These are phyloP conservation scores for Alethe diademata DNA, from an alignment of 2,113 vertebrate genomes.

Conservation along the genomic window DNA sequence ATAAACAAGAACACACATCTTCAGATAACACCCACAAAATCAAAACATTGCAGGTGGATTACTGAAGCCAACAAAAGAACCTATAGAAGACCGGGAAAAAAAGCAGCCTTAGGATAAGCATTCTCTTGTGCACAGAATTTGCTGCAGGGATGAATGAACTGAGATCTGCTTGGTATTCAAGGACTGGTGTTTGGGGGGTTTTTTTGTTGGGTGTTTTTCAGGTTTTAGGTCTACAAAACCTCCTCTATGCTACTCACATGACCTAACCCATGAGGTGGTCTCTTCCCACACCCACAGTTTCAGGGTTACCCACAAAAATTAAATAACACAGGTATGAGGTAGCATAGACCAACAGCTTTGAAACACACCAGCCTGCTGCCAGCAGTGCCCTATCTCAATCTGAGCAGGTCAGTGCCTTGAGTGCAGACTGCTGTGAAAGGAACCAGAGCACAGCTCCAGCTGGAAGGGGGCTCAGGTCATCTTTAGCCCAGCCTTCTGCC, in stretches of 20 bases:
- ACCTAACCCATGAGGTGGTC: background rate
- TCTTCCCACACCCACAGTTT: background rate
- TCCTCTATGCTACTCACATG: background rate
- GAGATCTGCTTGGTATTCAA: background rate
- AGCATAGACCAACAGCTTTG: background rate
- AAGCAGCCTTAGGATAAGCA: background rate
- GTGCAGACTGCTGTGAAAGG: background rate
- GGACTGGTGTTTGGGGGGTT: rapidly evolving
- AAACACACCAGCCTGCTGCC: background rate
- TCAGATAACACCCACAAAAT: background rate
- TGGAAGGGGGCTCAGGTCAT: background rate
- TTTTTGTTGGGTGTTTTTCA: background rate
- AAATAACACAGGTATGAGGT: background rate
- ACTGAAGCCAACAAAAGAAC: background rate
- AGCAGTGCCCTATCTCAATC: background rate
- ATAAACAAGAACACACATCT: background rate
- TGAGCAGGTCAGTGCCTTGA: background rate
- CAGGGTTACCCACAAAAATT: background rate
- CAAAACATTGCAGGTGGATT: background rate
- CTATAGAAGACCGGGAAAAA: rapidly evolving
- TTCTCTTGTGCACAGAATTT: background rate
- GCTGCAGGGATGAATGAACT: background rate
- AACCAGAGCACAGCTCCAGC: background rate
- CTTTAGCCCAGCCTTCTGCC: background rate
- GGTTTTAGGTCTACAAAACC: background rate